phyloP scores from a whole-genome alignment of 1,140 invertebrate genomes.

The Wasmannia auropunctata region DNA sequence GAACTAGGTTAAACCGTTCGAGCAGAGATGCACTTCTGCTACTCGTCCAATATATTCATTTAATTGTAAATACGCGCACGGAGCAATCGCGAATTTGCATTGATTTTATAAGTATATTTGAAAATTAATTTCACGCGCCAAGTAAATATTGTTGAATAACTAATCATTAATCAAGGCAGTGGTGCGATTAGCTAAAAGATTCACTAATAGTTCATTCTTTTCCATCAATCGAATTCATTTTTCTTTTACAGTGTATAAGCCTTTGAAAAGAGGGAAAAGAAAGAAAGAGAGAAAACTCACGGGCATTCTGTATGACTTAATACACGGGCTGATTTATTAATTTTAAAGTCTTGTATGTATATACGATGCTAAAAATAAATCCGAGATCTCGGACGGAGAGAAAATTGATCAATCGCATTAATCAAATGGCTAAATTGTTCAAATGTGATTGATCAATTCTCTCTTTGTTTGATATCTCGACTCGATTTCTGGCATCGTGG shows the following conservation, averaged over 20 bases:
- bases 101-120: constrained; percentile 1
- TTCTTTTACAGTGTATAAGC: not conserved
- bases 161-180: not conserved
- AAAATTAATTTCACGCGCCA: constrained; percentile 1
- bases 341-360: too few species aligned
- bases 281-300: not conserved
- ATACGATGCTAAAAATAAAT: too few species aligned
- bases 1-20: constrained; percentile 72
- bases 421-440: too few species aligned
- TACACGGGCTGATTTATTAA: too few species aligned
- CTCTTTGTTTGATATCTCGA: too few species aligned
- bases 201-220: not conserved
- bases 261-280: not conserved
- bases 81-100: not conserved
- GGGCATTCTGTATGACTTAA: not conserved
- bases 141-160: not conserved
- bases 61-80: constrained; percentile 12
- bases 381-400: too few species aligned
- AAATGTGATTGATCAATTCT: too few species aligned
- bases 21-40: constrained; percentile 28
- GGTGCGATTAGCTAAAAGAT: not conserved
- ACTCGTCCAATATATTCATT: constrained; percentile 45
- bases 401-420: too few species aligned
- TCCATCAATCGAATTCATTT: not conserved
- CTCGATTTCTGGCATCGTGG: too few species aligned